Conservation (phyloP, 2,888 invertebrate species). For the Scaptomyza parva region DNA sequence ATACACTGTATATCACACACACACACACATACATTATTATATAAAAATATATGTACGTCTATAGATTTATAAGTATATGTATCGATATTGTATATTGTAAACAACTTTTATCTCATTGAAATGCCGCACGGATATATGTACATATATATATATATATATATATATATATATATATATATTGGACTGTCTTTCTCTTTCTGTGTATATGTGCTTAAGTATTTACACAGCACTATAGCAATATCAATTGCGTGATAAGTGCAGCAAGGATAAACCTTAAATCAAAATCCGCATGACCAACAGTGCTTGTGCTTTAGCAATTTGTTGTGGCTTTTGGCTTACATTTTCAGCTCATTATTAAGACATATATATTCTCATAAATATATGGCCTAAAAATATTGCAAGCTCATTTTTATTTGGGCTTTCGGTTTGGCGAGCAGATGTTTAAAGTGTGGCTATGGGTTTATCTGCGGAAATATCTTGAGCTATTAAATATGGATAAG, state of each 20-base stretch:
- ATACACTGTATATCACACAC: slow-evolving; percentile 16
- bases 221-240: slow-evolving; percentile 44
- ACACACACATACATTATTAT: slow-evolving; percentile 18
- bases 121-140: slow-evolving; percentile 66
- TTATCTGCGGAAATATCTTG: not conserved
- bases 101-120: slow-evolving; percentile 77
- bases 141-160: slow-evolving; percentile 25
- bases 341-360: slow-evolving; percentile 44
- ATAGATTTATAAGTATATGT: slow-evolving; percentile 30
- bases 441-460: not conserved
- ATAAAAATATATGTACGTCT: slow-evolving; percentile 5
- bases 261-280: slow-evolving; percentile 63
- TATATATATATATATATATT: slow-evolving; percentile 16
- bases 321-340: slow-evolving; percentile 49
- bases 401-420: slow-evolving; percentile 42
- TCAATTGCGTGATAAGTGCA: slow-evolving; percentile 75
- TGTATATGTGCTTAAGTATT: slow-evolving; percentile 16
- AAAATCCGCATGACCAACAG: slow-evolving; percentile 57
- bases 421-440: not conserved
- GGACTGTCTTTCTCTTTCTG: slow-evolving; percentile 13
- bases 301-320: slow-evolving; percentile 51
- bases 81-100: slow-evolving; percentile 73
- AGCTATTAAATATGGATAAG: not conserved
- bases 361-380: slow-evolving; percentile 5
- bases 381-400: slow-evolving; percentile 22